Conservation (phyloP, 2,113 vertebrate genomes). For the Seriola dumerili region DNA sequence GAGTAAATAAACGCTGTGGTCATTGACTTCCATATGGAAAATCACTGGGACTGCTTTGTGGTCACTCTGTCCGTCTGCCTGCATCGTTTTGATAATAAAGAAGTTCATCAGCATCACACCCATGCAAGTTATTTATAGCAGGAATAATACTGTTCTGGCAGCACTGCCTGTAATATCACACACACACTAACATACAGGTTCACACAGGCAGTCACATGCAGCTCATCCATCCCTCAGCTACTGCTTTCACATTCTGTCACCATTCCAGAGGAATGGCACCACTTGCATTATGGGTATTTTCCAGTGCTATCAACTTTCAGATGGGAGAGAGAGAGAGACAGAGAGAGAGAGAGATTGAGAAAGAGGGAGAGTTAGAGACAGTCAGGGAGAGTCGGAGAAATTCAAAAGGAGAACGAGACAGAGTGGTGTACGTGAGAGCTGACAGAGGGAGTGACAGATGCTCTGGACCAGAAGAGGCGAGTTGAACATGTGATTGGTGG, state of each 20-base stretch:
- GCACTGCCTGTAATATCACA: conserved; percentile 8
- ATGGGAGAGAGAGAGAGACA: conserved; percentile 33
- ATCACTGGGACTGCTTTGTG: neutral
- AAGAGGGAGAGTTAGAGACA: conserved; percentile 36
- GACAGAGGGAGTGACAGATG: conserved; percentile 77
- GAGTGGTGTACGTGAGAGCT: conserved; percentile 30
- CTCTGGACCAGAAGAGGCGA: conserved; percentile 64
- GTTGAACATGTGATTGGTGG: conserved; percentile 70
- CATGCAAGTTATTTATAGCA: conserved; percentile 49
- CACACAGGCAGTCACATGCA: conserved; percentile 41
- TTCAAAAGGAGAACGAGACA: conserved; percentile 24
- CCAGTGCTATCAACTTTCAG: conserved; percentile 49
- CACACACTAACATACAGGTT: conserved; percentile 26
- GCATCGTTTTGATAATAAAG: conserved; percentile 34
- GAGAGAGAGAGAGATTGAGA: neutral
- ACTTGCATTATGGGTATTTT: conserved; percentile 68
- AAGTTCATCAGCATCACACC: conserved; percentile 25
- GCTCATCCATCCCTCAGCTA: conserved; percentile 46
- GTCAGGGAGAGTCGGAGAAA: conserved; percentile 21
- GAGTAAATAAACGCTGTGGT: conserved; percentile 34
- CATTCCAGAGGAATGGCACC: conserved; percentile 56
- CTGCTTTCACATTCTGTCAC: conserved; percentile 39
- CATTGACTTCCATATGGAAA: conserved; percentile 33
- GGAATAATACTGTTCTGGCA: conserved; percentile 30
- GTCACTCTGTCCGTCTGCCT: conserved; percentile 13